Evolutionary conservation across 2,797 vertebrate genomes (phyloP), one percentile per base, ranked within the genome.

Genomic region (Esox masquinongy): DNA sequence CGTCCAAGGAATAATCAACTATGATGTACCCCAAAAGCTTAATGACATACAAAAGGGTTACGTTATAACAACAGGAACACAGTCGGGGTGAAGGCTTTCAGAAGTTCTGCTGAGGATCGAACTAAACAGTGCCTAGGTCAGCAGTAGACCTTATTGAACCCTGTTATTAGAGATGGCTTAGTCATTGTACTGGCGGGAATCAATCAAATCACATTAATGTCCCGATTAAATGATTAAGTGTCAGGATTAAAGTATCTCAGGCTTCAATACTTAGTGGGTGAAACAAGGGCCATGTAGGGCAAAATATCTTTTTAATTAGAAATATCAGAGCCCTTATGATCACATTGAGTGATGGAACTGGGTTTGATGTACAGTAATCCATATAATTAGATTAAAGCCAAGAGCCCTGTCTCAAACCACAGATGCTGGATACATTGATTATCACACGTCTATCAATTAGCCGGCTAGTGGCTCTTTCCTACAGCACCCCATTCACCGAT

Each of bases 161-260:
- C 71, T 8, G 36, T 66, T 79, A 67, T 74, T 78, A 26, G 53
- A 74, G 43, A 31, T 24, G 43, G 56, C 70, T 81, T 81, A 83
- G 88, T 90, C 88, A 88, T 91, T 89, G 89, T 90, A 90, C 87
- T 81, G 85, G 89, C 76, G 84, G 87, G 85, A 93, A 93, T 92
- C 90, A 87, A 92, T 94, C 88, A 88, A 90, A 91, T 88, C 83
- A 76, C 84, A 90, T 92, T 88, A 92, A 83, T 80, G 75, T 89
- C 90, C 89, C 90, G 83, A 79, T 74, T 84, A 85, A 79, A 82
- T 61, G 56, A 61, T 61, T 61, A 61, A 61, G 56, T 61, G 56
- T 61, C 56, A 80, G 92, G 93, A 93, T 92, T 88, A 84, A 82
- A 74, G 64, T 66, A 83, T 80, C 64, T 81, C 50, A 77, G 73